Base-by-base conservation (phyloP, 2,113 vertebrate species). In the Chinchilla lanigera region DNA sequence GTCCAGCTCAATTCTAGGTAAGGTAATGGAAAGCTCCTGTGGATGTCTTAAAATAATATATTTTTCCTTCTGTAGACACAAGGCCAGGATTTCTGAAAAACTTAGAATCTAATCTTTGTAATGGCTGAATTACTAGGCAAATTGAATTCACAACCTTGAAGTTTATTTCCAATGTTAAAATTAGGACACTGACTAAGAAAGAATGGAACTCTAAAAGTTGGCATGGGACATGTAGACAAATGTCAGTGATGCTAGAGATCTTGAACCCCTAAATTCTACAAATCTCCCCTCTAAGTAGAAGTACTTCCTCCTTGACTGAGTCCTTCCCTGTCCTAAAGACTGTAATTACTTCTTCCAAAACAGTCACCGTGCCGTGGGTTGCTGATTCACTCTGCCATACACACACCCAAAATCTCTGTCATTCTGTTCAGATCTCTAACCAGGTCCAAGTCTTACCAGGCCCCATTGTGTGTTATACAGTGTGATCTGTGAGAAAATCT, bases 91-190 rank as follows among this genome's bases (percentile, higher is more conserved):
- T 92, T 91, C 77, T 88, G 24, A 81, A 90, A 77, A 93, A 65
- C 30, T 80, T 28, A 87, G 26, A 93, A 60, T 87, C 63, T 63
- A 41, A 56, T 78, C 54, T 88, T 93, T 69, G 56, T 60, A 44
- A 58, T 60, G 47, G 10, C 13, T 89, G 24, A 94, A 96, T 96
- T 93, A 58, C 24, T 86, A 90, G 17, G 17, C 65, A 94, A 90
- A 86, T 9, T 60, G 35, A 90, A 85, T 83, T 85, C 12, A 86
- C 20, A 83, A 56, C 5, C 33, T 22, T 33, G 12, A 61, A 82
- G 22, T 0, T 44, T 13, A 13, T 87, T 77, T 94, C 22, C 92
- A 54, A 93, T 16, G 17, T 47, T 96, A 85, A 97, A 93, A 28
- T 87, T 88, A 33, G 35, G 11, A 63, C 20, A 56, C 19, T 83